Conservation (phyloP, 2,888 invertebrate species). For the Atrina japonica region DNA sequence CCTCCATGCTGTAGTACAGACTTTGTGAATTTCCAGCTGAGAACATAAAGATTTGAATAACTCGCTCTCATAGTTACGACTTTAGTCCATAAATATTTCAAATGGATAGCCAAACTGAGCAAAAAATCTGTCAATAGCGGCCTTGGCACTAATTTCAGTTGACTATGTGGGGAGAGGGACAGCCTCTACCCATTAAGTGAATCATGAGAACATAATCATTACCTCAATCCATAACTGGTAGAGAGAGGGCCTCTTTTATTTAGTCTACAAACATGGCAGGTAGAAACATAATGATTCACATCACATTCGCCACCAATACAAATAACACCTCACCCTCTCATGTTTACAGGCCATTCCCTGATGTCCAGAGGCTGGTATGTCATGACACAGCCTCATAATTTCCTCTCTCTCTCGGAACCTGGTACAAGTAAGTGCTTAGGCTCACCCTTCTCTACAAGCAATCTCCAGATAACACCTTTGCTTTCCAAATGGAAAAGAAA, state of each 20-base stretch:
- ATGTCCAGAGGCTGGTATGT: not conserved
- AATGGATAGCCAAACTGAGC: not conserved
- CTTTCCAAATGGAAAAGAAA: not conserved
- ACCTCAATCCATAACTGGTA: not conserved
- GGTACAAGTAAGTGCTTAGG: not conserved
- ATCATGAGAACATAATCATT: slow-evolving; percentile 2
- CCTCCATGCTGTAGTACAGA: not conserved
- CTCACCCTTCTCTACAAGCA: not conserved
- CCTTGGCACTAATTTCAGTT: not conserved
- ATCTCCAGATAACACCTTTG: slow-evolving; percentile 1
- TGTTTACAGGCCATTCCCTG: not conserved
- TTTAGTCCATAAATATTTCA: too few species aligned
- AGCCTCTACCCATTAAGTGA: slow-evolving; percentile 1
- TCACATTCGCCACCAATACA: not conserved
- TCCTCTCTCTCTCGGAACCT: not conserved
- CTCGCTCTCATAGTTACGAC: not conserved
- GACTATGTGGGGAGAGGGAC: not conserved
- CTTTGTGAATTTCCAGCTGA: not conserved
- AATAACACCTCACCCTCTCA: not conserved
- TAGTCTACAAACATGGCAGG: not conserved
- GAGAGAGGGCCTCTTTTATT: not conserved
- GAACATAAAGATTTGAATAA: slow-evolving; percentile 1
- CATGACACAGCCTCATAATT: not conserved
- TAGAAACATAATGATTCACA: not conserved
- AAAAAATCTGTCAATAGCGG: not conserved